Evolutionary conservation across 30 jellyfish, hydroid and myxozoan genomes (phyloP), one percentile per base, ranked within the genome.

Genomic region (Rhopilema esculentum): DNA sequence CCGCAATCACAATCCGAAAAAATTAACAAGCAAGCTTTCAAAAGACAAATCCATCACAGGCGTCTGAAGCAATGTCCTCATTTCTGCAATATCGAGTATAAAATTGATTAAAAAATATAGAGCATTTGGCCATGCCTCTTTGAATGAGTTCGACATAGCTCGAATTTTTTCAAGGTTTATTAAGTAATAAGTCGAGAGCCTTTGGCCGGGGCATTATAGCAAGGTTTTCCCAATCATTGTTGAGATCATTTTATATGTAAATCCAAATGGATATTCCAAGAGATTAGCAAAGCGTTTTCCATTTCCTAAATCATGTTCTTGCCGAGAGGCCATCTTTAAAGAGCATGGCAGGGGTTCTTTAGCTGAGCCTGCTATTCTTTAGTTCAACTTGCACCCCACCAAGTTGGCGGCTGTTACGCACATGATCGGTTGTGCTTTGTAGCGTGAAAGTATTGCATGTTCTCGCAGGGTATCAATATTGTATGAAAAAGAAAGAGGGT

Each of bases 371-470:
- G 62, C 32, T 27, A 29, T 24, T 62, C 32, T 12, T 19, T 66
- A 23, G 53, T 80, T 63, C 90, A 80, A 72, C 82, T 19, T 80
- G 90, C 82, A 18, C 27, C 68, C 27, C 40, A 24, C 62, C 65
- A 80, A 80, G 33, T 73, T 80, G 82, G 90, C 81, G 74, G 48
- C 90, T 80, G 62, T 50, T 67, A 52, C 15, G 21, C 24, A 27
- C 50, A 33, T 79, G 90, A 80, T 80, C 28, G 49, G 29, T 40
- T 23, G 52, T 16, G 23, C 31, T 27, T 78, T 40, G 33, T 66
- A 6, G 80, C 90, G 82, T 80, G 90, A 49, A 79, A 32, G 80
- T 23, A 20, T 65, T 32, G 90, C 90, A 70, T 80, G 90, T 49
- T 16, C 65, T 68, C 28, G n/a, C 23, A 33, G 30, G 20, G 49